Conservation (phyloP, 2,888 invertebrate species). For the Drosophila atripex region DNA sequence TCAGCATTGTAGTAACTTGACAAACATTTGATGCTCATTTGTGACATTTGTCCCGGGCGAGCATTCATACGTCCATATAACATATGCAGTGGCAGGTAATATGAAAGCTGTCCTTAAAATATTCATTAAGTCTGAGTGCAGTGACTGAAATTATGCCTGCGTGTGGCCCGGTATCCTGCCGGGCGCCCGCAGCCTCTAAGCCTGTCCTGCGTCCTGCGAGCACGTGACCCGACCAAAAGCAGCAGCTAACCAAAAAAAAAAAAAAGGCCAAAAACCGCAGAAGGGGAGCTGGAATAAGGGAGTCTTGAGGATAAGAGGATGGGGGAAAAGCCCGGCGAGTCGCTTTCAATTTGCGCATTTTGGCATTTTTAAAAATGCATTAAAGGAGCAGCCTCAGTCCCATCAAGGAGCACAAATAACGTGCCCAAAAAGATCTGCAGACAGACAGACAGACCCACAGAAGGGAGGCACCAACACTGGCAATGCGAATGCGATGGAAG, state of each 20-base stretch:
- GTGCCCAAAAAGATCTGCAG: constrained; percentile 67
- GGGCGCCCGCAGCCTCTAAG: constrained; percentile 1
- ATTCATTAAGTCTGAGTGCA: constrained; percentile 77
- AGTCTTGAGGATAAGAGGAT: not conserved
- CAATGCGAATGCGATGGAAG: constrained; percentile 6
- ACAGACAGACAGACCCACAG: constrained; percentile 13
- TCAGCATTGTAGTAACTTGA: constrained; percentile 7
- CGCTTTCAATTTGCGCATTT: constrained; percentile 77
- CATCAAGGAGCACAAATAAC: constrained; percentile 75
- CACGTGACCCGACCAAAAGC: constrained; percentile 54
- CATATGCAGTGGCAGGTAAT: constrained; percentile 43
- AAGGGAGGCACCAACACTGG: not conserved
- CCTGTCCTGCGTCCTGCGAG: constrained; percentile 39
- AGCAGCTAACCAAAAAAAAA: constrained; percentile 4
- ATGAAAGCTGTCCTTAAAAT: constrained; percentile 63
- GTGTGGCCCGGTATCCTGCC: constrained; percentile 43
- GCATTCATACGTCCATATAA: constrained; percentile 29
- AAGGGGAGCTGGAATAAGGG: constrained; percentile 7
- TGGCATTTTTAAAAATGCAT: constrained; percentile 79
- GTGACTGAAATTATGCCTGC: constrained; percentile 73
- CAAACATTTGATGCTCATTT: constrained; percentile 49
- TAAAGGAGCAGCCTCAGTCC: constrained; percentile 53
- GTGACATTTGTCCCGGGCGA: constrained; percentile 35
- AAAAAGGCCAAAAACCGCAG: constrained; percentile 52
- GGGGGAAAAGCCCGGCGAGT: constrained; percentile 36